These are phyloP conservation scores for Ornithorhynchus anatinus DNA, from an alignment of 2,113 vertebrate genomes.

Conservation along the genomic window DNA sequence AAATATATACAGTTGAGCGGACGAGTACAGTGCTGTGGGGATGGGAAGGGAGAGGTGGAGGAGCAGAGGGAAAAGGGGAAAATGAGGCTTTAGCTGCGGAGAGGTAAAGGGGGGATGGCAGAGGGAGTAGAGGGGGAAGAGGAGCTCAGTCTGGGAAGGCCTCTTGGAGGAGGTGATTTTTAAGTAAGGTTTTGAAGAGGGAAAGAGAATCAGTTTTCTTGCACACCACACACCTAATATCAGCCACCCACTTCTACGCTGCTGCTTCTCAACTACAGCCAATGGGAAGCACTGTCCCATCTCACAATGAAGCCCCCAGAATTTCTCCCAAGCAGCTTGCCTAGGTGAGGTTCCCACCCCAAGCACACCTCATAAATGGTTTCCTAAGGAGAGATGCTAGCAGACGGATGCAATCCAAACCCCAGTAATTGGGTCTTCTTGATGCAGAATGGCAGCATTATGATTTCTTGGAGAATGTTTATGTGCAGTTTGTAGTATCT, in stretches of 20 bases:
- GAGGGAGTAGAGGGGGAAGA: no score
- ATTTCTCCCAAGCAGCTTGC: neutral
- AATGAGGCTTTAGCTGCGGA: no score
- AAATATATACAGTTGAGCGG: no score
- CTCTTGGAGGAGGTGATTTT: no score
- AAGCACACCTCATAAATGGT: neutral
- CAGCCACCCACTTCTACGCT: neutral
- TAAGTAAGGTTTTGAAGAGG: no score
- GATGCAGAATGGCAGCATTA: conserved; percentile 13
- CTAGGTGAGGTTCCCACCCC: neutral
- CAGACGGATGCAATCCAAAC: neutral
- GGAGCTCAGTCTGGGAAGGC: no score
- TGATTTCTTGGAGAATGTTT: conserved; percentile 10
- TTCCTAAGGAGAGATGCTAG: neutral
- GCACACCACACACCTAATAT: neutral
- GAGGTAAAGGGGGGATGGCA: no score
- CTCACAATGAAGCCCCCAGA: neutral
- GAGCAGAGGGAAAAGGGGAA: no score
- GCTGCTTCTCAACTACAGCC: neutral
- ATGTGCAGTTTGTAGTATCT: neutral
- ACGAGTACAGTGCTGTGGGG: no score
- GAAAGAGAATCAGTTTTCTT: no score
- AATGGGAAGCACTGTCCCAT: neutral
- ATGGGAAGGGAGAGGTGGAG: no score
- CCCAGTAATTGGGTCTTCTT: conserved; percentile 29